Evolutionary conservation across 2,888 invertebrate species (phyloP).

Genomic region (Podotricha telesiphe): DNA sequence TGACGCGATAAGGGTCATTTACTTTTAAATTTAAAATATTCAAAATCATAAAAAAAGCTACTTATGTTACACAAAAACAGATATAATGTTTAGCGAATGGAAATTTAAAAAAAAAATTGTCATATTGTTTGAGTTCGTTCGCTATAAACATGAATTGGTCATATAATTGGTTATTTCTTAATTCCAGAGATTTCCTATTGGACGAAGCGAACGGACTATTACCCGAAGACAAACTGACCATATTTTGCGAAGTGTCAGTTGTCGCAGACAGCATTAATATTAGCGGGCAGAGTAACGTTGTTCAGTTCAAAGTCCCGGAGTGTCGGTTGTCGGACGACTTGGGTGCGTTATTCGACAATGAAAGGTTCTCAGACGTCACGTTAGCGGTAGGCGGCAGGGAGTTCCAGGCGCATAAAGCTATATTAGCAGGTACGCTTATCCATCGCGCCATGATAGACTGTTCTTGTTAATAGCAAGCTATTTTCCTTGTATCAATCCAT

Average conservation of each 20-base stretch:
- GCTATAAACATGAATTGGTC: constrained; percentile 9
- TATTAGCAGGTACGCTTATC: constrained; percentile 89
- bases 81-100: neutral
- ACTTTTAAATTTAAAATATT: neutral
- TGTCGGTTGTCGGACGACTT: constrained; percentile 97
- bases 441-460: neutral
- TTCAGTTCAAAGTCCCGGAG: constrained; percentile 98
- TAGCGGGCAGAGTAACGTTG: constrained; percentile 98
- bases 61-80: neutral
- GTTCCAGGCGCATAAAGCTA: constrained; percentile 98
- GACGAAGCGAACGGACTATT: constrained; percentile 99
- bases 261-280: constrained; percentile 99
- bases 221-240: constrained; percentile 99
- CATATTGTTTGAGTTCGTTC: constrained; percentile 17
- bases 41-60: neutral
- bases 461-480: neutral
- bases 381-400: constrained; percentile 95
- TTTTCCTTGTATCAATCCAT: neutral
- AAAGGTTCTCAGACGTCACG: constrained; percentile 98
- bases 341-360: constrained; percentile 97
- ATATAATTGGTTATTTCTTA: constrained; percentile 19
- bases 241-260: constrained; percentile 98
- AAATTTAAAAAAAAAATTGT: neutral
- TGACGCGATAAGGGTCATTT: neutral
- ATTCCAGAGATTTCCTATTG: constrained; percentile 95